Base-by-base conservation (phyloP, 2,797 vertebrate genomes). In the Lacerta agilis region DNA sequence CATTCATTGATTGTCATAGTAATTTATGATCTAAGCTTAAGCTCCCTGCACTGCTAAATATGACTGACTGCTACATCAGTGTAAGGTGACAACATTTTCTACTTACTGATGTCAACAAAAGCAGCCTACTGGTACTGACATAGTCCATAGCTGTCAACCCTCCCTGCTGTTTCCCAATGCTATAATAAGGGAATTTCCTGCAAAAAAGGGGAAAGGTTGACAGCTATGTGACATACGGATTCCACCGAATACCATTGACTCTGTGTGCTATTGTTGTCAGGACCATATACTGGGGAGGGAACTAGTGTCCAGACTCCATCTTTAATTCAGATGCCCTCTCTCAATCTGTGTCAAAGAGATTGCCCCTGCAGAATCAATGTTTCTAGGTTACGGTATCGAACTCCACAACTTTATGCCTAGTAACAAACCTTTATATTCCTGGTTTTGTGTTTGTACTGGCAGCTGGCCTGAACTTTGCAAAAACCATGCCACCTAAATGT, bases 401-500 rank as follows among this genome's bases (percentile, higher is more conserved):
- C 5, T 55, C 45, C 29, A 29, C 8, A 27, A 25, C 5, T 18
- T 77, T 20, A 77, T 67, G 36, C 43, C 8, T 72, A 13, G 27
- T 69, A 72, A 88, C 36, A 15, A 15, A 45, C 29, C 61, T 88
- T 84, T 88, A 41, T 84, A 43, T 72, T 79, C 36, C 2, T 72
- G 45, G 58, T 18, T 80, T 25, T 73, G 78, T 75, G 33, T 58
- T 87, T 73, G 49, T 36, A 27, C 79, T 41, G 49, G 49, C 33
- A 55, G 25, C 5, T 88, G 73, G 27, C 33, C 81, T 71, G 25
- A 83, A 27, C 73, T 79, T 71, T 71, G 27, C 18, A 71, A 71
- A 88, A 83, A 10, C 29, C 77, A 23, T 33, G 27, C 29, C 18
- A 61, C 80, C 41, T 76, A 29, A 77, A 80, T 88, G 55, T 89